Evolutionary conservation across 2,113 vertebrate species (phyloP).

Genomic region (Symphodus melops): DNA sequence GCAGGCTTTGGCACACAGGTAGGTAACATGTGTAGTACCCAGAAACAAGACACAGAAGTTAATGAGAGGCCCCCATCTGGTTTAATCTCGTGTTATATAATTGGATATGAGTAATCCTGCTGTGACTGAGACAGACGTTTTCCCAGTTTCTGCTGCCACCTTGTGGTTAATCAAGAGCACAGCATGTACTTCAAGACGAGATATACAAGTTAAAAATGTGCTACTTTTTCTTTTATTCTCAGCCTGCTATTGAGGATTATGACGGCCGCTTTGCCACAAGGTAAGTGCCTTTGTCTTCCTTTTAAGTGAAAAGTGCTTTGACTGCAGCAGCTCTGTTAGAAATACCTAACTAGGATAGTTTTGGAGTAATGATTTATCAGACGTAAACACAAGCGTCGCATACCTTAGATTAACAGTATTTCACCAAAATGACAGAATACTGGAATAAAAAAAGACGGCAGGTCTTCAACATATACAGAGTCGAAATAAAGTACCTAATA

Average conservation of each 20-base stretch:
- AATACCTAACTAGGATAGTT: not conserved
- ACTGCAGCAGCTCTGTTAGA: conserved; percentile 28
- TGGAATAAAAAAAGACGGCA: not conserved
- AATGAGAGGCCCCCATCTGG: conserved; percentile 38
- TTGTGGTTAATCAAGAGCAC: conserved; percentile 54
- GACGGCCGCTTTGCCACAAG: conserved; percentile 93
- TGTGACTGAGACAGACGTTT: conserved; percentile 11
- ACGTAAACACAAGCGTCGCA: not conserved
- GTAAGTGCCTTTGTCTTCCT: conserved; percentile 83
- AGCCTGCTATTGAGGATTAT: conserved; percentile 93
- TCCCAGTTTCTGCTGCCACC: conserved; percentile 61
- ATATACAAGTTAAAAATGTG: not conserved
- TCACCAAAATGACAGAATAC: not conserved
- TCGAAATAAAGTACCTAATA: not conserved
- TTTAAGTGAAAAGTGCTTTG: conserved; percentile 20
- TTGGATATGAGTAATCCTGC: conserved; percentile 60
- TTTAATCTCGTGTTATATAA: conserved; percentile 52
- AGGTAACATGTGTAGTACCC: conserved; percentile 26
- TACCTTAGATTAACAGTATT: not conserved
- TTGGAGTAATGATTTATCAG: not conserved
- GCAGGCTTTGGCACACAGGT: conserved; percentile 96
- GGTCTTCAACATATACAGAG: not conserved
- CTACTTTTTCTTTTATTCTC: conserved; percentile 45
- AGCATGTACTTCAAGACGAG: not conserved
- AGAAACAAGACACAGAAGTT: conserved; percentile 14